These are phyloP conservation scores for Tyrophagus putrescentiae DNA, from an alignment of 1,140 invertebrate genomes.

Conservation along the genomic window DNA sequence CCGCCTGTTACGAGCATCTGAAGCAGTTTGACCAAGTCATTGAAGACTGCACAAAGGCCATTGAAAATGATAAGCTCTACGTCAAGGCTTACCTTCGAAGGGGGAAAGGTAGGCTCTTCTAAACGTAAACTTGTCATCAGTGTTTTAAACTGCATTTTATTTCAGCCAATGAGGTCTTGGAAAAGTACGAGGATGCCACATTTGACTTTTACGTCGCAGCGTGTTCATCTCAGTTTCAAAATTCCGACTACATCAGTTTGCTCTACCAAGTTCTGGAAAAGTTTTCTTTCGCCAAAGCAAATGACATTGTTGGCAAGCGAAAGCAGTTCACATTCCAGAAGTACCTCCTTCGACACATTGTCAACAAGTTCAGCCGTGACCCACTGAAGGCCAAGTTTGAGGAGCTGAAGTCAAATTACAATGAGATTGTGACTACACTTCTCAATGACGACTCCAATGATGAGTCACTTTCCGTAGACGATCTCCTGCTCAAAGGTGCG, in stretches of 20 bases:
- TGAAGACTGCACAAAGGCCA: constrained; percentile 65
- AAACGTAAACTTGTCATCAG: not conserved
- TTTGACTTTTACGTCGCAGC: constrained; percentile 19
- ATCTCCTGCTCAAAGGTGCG: constrained; percentile 19
- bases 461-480: constrained; percentile 1
- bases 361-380: constrained; percentile 18
- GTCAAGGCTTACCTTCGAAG: constrained; percentile 69
- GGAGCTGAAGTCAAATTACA: constrained; percentile 15
- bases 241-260: constrained; percentile 14
- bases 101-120: constrained; percentile 43
- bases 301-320: not conserved
- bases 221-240: constrained; percentile 17
- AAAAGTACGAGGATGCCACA: constrained; percentile 18
- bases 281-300: constrained; percentile 17
- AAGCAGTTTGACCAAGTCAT: constrained; percentile 69
- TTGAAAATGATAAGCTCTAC: constrained; percentile 72
- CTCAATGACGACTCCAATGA: not conserved
- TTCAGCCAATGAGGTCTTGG: constrained; percentile 17
- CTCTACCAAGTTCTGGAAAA: constrained; percentile 14
- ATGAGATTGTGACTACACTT: constrained; percentile 44
- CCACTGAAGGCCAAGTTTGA: not conserved
- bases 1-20: constrained; percentile 73
- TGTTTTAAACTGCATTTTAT: not conserved
- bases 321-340: constrained; percentile 10
- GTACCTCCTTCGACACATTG: constrained; percentile 15